Conservation (phyloP, 2,113 vertebrate species). For the Urocynchramus pylzowi region DNA sequence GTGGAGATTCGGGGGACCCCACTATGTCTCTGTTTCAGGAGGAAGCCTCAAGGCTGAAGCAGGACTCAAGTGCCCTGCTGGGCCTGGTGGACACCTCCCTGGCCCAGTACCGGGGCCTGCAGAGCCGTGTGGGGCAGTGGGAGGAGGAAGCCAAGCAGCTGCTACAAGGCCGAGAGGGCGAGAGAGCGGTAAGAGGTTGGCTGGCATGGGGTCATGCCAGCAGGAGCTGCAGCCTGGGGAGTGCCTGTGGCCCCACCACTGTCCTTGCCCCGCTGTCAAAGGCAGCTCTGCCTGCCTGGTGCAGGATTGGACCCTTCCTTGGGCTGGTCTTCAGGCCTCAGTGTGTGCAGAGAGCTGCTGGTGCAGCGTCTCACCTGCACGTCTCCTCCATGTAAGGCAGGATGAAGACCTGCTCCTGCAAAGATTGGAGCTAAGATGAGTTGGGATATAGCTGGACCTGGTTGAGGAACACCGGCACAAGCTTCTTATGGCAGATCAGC, state of each 20-base stretch:
- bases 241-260: accelerated
- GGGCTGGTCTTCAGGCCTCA: neutral
- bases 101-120: slow-evolving; percentile 49
- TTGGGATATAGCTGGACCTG: neutral
- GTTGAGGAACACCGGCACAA: neutral
- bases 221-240: neutral
- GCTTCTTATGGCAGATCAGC: neutral
- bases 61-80: slow-evolving; percentile 48
- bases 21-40: slow-evolving; percentile 36
- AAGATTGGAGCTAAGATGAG: neutral
- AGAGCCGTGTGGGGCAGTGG: slow-evolving; percentile 45
- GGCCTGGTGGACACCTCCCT: slow-evolving; percentile 42
- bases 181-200: slow-evolving; percentile 60
- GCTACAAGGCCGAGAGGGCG: slow-evolving; percentile 50
- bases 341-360: accelerated
- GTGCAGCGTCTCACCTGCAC: neutral
- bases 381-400: neutral
- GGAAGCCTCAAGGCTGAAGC: slow-evolving; percentile 51
- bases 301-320: neutral
- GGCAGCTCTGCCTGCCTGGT: neutral
- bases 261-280: neutral
- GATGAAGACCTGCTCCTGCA: neutral
- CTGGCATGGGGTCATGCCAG: neutral
- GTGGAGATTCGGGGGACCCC: neutral
- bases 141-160: slow-evolving; percentile 66